phyloP scores from a whole-genome alignment of 2,797 vertebrate genomes.

The Acipenser transmontanus region DNA sequence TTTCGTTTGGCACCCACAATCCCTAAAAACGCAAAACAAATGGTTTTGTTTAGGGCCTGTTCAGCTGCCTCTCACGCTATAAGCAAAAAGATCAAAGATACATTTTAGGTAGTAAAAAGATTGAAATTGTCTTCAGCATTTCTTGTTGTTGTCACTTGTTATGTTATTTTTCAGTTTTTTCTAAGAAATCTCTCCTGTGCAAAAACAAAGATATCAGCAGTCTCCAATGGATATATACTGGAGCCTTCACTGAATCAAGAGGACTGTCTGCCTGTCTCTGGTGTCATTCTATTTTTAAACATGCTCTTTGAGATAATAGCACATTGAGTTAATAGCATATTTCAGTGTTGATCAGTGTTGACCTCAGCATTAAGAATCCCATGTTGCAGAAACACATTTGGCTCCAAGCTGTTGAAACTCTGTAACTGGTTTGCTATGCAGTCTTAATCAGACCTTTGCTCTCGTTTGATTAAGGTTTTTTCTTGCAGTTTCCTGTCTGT shows the following conservation, averaged over 20 bases:
- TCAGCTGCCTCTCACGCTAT: too few species aligned
- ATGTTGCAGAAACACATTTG: not conserved
- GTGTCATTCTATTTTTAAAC: not conserved
- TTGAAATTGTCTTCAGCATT: not conserved
- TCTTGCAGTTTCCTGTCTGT: not conserved
- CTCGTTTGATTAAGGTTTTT: not conserved
- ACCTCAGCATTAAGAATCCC: not conserved
- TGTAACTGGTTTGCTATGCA: not conserved
- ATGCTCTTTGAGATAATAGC: not conserved
- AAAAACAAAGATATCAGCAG: not conserved
- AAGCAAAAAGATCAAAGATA: too few species aligned
- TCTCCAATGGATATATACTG: not conserved
- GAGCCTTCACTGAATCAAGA: not conserved
- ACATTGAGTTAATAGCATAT: not conserved
- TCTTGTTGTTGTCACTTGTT: not conserved
- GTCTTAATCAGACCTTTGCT: not conserved
- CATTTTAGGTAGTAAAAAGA: not conserved
- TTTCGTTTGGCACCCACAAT: too few species aligned
- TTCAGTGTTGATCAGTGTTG: not conserved
- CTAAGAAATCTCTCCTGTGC: not conserved
- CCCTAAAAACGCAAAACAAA: too few species aligned
- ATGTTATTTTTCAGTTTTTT: not conserved
- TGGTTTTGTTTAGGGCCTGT: too few species aligned
- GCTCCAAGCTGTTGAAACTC: not conserved
- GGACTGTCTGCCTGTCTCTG: not conserved